Evolutionary conservation across 2,113 vertebrate species (phyloP).

Genomic region (Rhinichthys klamathensis): DNA sequence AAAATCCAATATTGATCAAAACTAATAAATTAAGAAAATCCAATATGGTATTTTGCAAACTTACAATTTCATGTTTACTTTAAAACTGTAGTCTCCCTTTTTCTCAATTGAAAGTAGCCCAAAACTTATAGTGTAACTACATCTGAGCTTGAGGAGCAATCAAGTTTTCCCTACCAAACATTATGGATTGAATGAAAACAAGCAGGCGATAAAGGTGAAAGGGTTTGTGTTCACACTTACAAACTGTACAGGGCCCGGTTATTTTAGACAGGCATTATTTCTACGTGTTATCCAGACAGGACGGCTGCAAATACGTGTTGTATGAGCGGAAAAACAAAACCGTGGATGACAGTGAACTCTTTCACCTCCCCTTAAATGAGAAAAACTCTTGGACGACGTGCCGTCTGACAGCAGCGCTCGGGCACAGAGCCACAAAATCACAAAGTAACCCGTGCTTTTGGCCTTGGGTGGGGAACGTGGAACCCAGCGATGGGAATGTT

Average conservation of each 20-base stretch:
- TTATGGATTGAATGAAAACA: conserved; percentile 15
- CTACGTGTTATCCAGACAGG: background rate
- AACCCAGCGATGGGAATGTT: background rate
- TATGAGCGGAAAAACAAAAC: background rate
- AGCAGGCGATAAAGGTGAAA: conserved; percentile 24
- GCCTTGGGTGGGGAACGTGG: background rate
- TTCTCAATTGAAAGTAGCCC: background rate
- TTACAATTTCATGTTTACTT: background rate
- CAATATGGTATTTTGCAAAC: too few species aligned
- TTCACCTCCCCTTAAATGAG: conserved; percentile 17
- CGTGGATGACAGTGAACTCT: conserved; percentile 10
- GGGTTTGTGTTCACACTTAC: conserved; percentile 18
- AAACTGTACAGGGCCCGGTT: background rate
- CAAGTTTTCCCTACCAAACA: background rate
- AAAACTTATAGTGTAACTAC: background rate
- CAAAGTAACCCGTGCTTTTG: background rate
- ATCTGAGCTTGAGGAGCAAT: background rate
- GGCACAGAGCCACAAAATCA: conserved; percentile 1
- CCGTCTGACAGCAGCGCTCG: conserved; percentile 11
- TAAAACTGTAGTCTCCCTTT: background rate
- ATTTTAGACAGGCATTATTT: background rate
- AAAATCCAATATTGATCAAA: background rate
- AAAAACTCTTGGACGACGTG: background rate
- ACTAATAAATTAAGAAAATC: background rate
- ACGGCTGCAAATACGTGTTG: background rate